Conservation (phyloP, 2,888 invertebrate species). For the Drosophila leonis region DNA sequence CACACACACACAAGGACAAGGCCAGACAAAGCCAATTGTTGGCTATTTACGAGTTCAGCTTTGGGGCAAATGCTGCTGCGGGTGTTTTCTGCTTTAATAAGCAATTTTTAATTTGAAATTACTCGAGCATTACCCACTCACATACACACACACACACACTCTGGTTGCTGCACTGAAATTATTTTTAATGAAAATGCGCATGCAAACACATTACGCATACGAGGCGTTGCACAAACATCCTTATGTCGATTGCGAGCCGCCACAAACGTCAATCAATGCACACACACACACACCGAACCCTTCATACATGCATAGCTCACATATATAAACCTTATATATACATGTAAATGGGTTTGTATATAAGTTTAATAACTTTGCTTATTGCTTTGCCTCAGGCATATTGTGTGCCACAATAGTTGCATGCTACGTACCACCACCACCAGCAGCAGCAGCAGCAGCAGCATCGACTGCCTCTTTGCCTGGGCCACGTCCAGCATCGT, state of each 20-base stretch:
- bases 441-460: neutral
- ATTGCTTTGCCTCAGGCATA: slow-evolving; percentile 50
- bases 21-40: slow-evolving; percentile 50
- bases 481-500: slow-evolving; percentile 1
- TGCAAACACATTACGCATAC: slow-evolving; percentile 73
- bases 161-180: slow-evolving; percentile 57
- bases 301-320: neutral
- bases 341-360: slow-evolving; percentile 24
- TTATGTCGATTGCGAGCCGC: slow-evolving; percentile 31
- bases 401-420: slow-evolving; percentile 29
- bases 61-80: slow-evolving; percentile 29
- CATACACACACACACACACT: neutral
- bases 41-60: slow-evolving; percentile 56
- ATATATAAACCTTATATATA: neutral
- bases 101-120: slow-evolving; percentile 81
- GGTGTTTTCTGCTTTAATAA: slow-evolving; percentile 74
- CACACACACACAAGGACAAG: slow-evolving; percentile 7
- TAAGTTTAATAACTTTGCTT: slow-evolving; percentile 76
- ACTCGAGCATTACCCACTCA: slow-evolving; percentile 58
- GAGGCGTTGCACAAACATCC: slow-evolving; percentile 59
- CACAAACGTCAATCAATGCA: slow-evolving; percentile 57
- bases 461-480: neutral
- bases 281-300: neutral
- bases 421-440: neutral
- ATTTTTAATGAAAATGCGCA: slow-evolving; percentile 74